phyloP scores from a whole-genome alignment of 2,888 invertebrate genomes.

The Metellina segmentata region DNA sequence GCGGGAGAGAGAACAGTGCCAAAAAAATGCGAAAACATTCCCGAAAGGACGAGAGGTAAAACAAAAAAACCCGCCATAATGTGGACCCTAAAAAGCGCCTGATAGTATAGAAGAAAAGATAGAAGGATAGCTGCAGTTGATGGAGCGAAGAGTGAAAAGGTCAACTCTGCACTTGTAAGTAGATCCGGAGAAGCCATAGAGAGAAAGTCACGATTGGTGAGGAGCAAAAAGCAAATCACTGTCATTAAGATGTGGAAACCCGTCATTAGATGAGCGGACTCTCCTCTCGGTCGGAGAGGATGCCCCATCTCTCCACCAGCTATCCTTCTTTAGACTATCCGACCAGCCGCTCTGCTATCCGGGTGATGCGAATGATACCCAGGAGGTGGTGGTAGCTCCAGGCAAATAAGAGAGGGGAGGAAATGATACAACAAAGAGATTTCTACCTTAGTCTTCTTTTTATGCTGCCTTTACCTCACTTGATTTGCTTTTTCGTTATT shows the following conservation, averaged over 20 bases:
- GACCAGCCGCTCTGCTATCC: slow-evolving; percentile 22
- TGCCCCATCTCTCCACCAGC: slow-evolving; percentile 18
- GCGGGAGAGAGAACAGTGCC: slow-evolving; percentile 9
- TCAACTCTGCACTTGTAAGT: slow-evolving; percentile 69
- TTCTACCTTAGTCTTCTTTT: slow-evolving; percentile 32
- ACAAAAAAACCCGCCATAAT: slow-evolving; percentile 43
- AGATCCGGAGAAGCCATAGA: slow-evolving; percentile 54
- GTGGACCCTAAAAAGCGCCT: neutral
- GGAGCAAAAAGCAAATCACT: slow-evolving; percentile 71
- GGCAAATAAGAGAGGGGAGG: slow-evolving; percentile 6
- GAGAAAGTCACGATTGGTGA: slow-evolving; percentile 71
- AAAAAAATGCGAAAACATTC: slow-evolving; percentile 73
- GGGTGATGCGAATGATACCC: slow-evolving; percentile 57
- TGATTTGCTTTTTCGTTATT: slow-evolving; percentile 34
- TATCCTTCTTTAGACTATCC: slow-evolving; percentile 26
- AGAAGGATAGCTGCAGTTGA: neutral
- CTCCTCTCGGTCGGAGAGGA: slow-evolving; percentile 13
- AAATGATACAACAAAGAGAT: slow-evolving; percentile 49
- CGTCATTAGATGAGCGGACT: slow-evolving; percentile 71
- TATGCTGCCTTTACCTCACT: slow-evolving; percentile 4
- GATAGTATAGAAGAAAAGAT: slow-evolving; percentile 7
- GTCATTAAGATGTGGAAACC: slow-evolving; percentile 75
- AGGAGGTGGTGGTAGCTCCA: slow-evolving; percentile 38
- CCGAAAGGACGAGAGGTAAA: slow-evolving; percentile 24
- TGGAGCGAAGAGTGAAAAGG: slow-evolving; percentile 53